These are phyloP conservation scores for Pimpla rufipes DNA, from an alignment of 2,888 invertebrate genomes.

Conservation along the genomic window DNA sequence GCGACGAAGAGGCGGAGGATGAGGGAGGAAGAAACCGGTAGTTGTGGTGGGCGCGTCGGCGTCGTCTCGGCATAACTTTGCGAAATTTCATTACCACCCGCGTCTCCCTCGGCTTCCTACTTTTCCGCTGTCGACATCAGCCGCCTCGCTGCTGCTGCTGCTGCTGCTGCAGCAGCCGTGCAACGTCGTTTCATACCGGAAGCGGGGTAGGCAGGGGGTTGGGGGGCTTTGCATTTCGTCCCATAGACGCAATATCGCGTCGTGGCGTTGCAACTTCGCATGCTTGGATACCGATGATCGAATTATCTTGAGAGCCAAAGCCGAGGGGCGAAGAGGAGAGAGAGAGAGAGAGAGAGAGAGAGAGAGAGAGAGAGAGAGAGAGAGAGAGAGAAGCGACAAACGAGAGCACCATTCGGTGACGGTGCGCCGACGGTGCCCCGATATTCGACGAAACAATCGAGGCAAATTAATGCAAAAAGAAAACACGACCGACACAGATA, in stretches of 20 bases:
- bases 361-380: too few relatives aligned
- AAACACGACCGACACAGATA: slow-evolving; percentile 20
- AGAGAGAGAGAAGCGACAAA: neutral
- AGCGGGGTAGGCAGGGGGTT: neutral
- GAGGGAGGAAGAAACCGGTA: slow-evolving; percentile 36
- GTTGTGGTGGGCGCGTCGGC: slow-evolving; percentile 44
- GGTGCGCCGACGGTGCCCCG: slow-evolving; percentile 24
- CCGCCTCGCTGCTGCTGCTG: neutral
- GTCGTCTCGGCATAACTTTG: slow-evolving; percentile 77
- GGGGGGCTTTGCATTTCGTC: slow-evolving; percentile 9
- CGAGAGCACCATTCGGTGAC: slow-evolving; percentile 36
- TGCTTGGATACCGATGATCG: slow-evolving; percentile 61
- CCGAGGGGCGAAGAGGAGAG: neutral
- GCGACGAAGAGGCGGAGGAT: neutral
- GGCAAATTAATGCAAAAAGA: slow-evolving; percentile 50
- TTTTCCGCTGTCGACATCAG: slow-evolving; percentile 28
- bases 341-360: neutral
- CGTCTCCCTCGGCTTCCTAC: slow-evolving; percentile 55
- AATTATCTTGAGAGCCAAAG: slow-evolving; percentile 55
- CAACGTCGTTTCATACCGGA: slow-evolving; percentile 44
- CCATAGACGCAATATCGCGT: slow-evolving; percentile 48
- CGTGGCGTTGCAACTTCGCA: slow-evolving; percentile 52
- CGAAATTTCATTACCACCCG: slow-evolving; percentile 79
- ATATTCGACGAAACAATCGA: slow-evolving; percentile 55
- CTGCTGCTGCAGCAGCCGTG: slow-evolving; percentile 29